phyloP scores from a whole-genome alignment of 2,797 vertebrate genomes.

The Acanthopagrus latus region DNA sequence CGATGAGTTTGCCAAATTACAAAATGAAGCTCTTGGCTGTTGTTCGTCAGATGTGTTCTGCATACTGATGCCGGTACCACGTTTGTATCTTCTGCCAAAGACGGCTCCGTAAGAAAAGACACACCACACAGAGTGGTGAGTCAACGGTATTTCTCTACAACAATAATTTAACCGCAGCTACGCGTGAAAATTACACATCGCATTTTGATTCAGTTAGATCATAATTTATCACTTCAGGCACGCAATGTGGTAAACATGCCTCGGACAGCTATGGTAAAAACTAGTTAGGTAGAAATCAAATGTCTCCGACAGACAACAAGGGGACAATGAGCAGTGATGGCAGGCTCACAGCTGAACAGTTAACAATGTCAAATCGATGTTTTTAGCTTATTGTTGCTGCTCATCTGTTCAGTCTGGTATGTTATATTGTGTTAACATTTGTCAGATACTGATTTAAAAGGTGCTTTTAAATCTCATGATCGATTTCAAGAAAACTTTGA shows the following conservation, averaged over 20 bases:
- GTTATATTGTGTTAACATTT: neutral
- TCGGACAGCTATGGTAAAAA: neutral
- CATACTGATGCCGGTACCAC: constrained; percentile 2
- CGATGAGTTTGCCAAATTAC: constrained; percentile 27
- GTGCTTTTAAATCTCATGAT: neutral
- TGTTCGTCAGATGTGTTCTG: constrained; percentile 15
- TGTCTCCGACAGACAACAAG: neutral
- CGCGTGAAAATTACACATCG: constrained; percentile 49
- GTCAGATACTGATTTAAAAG: neutral
- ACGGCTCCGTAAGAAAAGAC: constrained; percentile 30
- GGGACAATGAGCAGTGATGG: neutral
- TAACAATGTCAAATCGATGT: neutral
- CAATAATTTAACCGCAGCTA: constrained; percentile 44
- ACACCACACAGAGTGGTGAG: constrained; percentile 30
- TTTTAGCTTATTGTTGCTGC: neutral
- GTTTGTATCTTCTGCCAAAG: constrained; percentile 14
- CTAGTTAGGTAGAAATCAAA: neutral
- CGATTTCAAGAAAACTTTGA: neutral
- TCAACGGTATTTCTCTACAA: constrained; percentile 53
- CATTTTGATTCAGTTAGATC: constrained; percentile 45
- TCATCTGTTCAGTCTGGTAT: neutral
- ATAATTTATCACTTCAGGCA: constrained; percentile 38
- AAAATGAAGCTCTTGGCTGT: constrained; percentile 17
- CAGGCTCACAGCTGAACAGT: neutral
- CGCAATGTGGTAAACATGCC: constrained; percentile 31